Percentiles rank a stretch among this genome's conserved stretches.
Evolutionary conservation across 64 coral and sea anemone genomes (phyloP).

Genomic region (Pocillopora damicornis): DNA sequence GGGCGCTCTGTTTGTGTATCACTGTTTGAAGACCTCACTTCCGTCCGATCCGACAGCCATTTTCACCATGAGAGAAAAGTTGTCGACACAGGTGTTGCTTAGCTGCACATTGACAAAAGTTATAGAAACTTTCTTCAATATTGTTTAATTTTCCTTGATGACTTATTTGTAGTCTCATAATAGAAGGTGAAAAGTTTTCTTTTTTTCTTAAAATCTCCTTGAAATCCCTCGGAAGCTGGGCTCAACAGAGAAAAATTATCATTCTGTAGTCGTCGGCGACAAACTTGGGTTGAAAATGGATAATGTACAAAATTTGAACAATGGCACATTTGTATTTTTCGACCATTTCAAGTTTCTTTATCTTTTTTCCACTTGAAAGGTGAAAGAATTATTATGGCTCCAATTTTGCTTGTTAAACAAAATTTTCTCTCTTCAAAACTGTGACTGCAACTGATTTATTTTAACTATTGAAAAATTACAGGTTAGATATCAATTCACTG

Average conservation of each 20-base stretch:
- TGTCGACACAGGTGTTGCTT: constrained; percentile 62
- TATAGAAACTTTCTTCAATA: constrained; percentile 86
- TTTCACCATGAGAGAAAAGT: constrained; percentile 80
- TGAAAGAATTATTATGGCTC: constrained; percentile 39
- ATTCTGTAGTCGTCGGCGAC: background rate
- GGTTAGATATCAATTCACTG: background rate
- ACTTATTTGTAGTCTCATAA: constrained; percentile 90
- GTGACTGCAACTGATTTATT: constrained; percentile 4
- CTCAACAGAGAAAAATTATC: background rate
- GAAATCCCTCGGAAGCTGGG: constrained; percentile 42
- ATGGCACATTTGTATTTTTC: background rate
- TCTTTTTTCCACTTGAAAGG: constrained; percentile 14
- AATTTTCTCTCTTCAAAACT: constrained; percentile 11
- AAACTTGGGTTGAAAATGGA: background rate
- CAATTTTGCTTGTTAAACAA: constrained; percentile 45
- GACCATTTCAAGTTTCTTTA: constrained; percentile 14
- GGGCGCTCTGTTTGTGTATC: constrained; percentile 88
- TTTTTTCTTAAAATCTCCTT: constrained; percentile 39
- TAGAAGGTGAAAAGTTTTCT: constrained; percentile 49
- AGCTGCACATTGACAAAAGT: constrained; percentile 75
- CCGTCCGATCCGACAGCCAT: constrained; percentile 14
- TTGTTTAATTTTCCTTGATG: constrained; percentile 92
- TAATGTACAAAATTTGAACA: constrained; percentile 16
- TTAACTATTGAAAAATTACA: background rate
- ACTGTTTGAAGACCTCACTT: constrained; percentile 40